Conservation (phyloP, 2,113 vertebrate species). For the Anarhynchus alexandrinus region DNA sequence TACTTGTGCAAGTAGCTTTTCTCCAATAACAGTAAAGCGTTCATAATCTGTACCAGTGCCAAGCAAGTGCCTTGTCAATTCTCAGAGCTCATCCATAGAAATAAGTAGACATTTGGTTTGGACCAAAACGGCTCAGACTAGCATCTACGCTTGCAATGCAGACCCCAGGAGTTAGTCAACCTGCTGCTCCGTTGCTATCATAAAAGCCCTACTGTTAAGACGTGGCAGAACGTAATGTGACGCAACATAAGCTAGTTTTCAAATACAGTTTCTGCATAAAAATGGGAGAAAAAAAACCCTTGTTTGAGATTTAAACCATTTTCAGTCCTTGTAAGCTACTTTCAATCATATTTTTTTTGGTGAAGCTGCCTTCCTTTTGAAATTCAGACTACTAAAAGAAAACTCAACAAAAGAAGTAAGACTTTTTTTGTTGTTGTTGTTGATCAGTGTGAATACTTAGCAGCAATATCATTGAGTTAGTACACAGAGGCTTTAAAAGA, state of each 20-base stretch:
- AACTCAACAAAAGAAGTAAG: not conserved
- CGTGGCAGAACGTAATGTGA: accelerated
- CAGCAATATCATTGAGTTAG: not conserved
- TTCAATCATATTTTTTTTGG: not conserved
- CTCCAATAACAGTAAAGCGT: not conserved
- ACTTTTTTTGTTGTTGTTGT: not conserved
- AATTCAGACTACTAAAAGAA: not conserved
- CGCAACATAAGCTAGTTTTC: not conserved
- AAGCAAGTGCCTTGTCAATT: not conserved
- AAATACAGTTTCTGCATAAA: not conserved
- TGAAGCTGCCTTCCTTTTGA: not conserved
- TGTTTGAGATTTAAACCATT: not conserved
- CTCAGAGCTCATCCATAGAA: not conserved
- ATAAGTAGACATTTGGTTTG: not conserved
- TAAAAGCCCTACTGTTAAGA: not conserved
- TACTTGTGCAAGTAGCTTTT: not conserved
- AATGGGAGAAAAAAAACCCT: not conserved
- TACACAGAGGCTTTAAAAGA: not conserved
- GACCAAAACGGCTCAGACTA: not conserved
- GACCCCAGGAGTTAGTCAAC: not conserved
- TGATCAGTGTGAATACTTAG: not conserved
- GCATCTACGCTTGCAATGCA: not conserved
- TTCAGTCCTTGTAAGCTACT: not conserved
- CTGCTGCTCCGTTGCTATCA: not conserved
- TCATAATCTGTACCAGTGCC: not conserved